Percentiles rank a stretch among this genome's conserved stretches.
These are phyloP conservation scores for Myanophis thanlyinensis DNA, from an alignment of 2,113 vertebrate genomes.

Conservation along the genomic window DNA sequence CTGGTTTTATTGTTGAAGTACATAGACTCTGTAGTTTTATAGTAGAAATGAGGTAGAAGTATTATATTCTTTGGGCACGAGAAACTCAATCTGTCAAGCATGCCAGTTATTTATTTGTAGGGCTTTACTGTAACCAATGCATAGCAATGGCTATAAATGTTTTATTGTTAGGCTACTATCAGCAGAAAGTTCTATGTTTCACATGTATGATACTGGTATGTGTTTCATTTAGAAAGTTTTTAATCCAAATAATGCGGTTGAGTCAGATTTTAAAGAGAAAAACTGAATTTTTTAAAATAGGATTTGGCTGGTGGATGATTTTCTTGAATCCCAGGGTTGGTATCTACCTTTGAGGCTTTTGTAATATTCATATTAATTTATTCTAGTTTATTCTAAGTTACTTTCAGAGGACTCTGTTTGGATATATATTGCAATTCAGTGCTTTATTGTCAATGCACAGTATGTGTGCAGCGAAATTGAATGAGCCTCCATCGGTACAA, in stretches of 20 bases:
- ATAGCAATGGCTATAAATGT: constrained; percentile 40
- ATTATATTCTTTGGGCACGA: constrained; percentile 52
- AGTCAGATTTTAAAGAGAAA: neutral
- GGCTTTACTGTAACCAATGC: constrained; percentile 14
- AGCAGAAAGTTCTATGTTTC: neutral
- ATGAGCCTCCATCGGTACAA: no score
- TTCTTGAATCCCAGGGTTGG: neutral
- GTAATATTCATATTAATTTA: no score
- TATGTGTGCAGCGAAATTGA: no score
- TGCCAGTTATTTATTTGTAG: constrained; percentile 37
- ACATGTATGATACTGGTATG: neutral
- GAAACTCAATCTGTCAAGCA: constrained; percentile 58
- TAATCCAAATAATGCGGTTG: neutral
- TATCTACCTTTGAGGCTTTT: neutral
- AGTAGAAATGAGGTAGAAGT: constrained; percentile 36
- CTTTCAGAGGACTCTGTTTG: constrained; percentile 20
- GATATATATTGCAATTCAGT: neutral
- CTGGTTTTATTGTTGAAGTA: constrained; percentile 51
- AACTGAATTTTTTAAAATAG: neutral
- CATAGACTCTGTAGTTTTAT: constrained; percentile 45
- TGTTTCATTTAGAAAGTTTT: neutral
- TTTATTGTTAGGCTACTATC: constrained; percentile 8
- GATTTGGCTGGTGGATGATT: neutral
- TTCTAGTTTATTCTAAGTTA: neutral
- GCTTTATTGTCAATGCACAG: no score